Evolutionary conservation across 2,113 vertebrate genomes (phyloP), one percentile per base, ranked within the genome.

Genomic region (Abramis brama): DNA sequence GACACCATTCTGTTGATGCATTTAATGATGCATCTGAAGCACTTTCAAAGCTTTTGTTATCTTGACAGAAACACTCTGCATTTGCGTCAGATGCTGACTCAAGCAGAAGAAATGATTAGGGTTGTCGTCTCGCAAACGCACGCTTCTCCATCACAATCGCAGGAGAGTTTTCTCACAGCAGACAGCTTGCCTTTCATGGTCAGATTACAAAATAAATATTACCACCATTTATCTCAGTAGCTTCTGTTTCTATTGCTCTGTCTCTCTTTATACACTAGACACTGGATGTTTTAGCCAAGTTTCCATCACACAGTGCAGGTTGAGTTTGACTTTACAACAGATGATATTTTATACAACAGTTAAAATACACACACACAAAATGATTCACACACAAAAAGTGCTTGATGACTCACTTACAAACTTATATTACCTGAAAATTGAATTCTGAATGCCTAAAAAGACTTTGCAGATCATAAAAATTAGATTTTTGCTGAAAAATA

Each of bases 121-220:
- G 82, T 21, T 57, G 64, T 86, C 66, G 52, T 70, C 78, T 79
- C 70, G 86, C 79, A 79, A 62, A 12, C 9, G 12, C 9, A 3
- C 13, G 1, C 59, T 52, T 39, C 23, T 70, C 27, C 36, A 85
- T 36, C 84, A 57, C 55, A 81, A 88, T 88, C 17, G 0, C 23
- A 64, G 55, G n/a, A 86, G 19, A 76, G 78, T 43, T 25, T 85
- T 66, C 73, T 55, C 17, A 74, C n/a, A 66, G 50, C 15, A 87
- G 78, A 86, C 80, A 79, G 9, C 3, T 78, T 79, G 85, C 60
- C 77, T 66, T 89, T 45, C 85, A 87, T 25, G 83, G 88, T 85
- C 88, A 82, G 50, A 80, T 87, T 39, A 85, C 85, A 86, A 85
- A 78, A 60, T 85, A 87, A 87, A 90, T 27, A 75, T 64, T 83